Conservation (phyloP, 2,888 invertebrate genomes). For the Hydrotaea diabolus region DNA sequence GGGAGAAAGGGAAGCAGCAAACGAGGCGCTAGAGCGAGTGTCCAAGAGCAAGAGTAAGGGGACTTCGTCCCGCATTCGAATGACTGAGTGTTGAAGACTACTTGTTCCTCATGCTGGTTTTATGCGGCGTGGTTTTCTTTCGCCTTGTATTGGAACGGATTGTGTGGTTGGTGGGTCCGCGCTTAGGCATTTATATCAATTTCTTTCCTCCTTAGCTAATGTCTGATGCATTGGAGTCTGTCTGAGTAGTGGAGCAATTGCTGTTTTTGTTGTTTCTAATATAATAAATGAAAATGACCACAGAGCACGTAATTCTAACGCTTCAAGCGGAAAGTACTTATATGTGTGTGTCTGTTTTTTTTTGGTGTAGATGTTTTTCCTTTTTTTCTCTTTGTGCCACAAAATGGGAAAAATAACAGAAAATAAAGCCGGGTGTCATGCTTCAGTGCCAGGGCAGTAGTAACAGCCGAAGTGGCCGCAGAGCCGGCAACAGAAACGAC, state of each 20-base stretch:
- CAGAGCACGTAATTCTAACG: constrained; percentile 62
- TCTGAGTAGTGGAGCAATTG: background rate
- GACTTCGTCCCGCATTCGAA: no score
- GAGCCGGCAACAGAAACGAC: background rate
- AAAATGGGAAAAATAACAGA: constrained; percentile 30
- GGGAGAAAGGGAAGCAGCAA: background rate
- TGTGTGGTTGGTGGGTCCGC: background rate
- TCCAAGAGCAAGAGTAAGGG: background rate
- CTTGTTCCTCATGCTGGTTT: background rate
- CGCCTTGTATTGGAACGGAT: background rate
- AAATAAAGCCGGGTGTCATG: constrained; percentile 62
- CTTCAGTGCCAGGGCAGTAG: constrained; percentile 48
- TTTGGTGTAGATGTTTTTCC: constrained; percentile 24
- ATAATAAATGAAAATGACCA: constrained; percentile 60
- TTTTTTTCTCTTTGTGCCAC: constrained; percentile 22
- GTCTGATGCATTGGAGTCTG: background rate
- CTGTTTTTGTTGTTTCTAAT: constrained; percentile 34
- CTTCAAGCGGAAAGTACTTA: constrained; percentile 62
- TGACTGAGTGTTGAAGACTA: background rate
- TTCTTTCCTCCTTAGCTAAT: background rate
- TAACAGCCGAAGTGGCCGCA: constrained; percentile 9
- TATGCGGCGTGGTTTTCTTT: background rate
- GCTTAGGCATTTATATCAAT: background rate
- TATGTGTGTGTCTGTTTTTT: constrained; percentile 37
- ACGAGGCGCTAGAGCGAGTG: background rate